Evolutionary conservation across 2,113 vertebrate species (phyloP), one percentile per base, ranked within the genome.

Genomic region (Epinephelus lanceolatus): DNA sequence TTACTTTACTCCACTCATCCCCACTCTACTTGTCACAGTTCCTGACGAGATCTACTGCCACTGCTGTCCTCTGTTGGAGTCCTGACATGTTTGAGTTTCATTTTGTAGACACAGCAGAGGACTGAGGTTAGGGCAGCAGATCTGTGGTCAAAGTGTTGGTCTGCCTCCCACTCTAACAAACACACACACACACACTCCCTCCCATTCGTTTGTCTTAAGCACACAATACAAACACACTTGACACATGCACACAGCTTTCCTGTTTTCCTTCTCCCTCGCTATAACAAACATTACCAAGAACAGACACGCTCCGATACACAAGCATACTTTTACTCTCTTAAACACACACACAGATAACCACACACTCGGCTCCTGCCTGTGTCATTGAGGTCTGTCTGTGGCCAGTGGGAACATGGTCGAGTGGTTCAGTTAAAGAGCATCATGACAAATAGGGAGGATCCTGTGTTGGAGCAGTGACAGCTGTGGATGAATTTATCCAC

Each of bases 51-150:
- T n/a, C n/a, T 47, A 7, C 37, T 8, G 60, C 7, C 15, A 1
- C 47, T 27, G 19, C 59, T 25, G 15, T 40, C 30, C 70, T 59
- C 12, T 66, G 13, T 25, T 5, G 4, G 51, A 21, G 21, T 21
- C 42, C 61, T 53, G 71, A n/a, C 79, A 62, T 47, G 47, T 67
- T 62, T 37, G n/a, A 61, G 47, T 23, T 78, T 63, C 40, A 52
- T 71, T 81, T 47, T 47, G 25, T 21, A 23, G 65, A 42, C 30
- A 52, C 27, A 69, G 47, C n/a, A n/a, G 74, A 73, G 27, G 37
- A 15, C 18, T 52, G 40, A 72, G 75, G 81, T 77, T 21, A 86
- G 55, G 62, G 49, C 71, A 73, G 67, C 76, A 52, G 42, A n/a
- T 1, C 14, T 84, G 56, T 62, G 76, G 42, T 80, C 70, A 78